Percentiles rank a stretch among this genome's conserved stretches.
Evolutionary conservation across 2,797 vertebrate genomes (phyloP).

Genomic region (Falco cherrug): DNA sequence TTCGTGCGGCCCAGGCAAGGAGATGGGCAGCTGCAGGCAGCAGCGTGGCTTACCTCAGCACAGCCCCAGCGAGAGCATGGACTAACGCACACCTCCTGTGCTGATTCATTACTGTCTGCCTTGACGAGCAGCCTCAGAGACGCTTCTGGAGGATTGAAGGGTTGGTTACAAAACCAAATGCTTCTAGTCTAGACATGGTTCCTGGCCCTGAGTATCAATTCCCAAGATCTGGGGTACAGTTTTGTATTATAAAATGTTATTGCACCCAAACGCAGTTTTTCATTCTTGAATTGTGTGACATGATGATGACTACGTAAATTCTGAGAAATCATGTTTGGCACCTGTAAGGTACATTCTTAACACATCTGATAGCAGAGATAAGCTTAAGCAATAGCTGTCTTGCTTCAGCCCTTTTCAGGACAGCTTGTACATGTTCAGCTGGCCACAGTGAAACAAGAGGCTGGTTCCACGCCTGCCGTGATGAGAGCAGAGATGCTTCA

Average conservation of each 20-base stretch:
- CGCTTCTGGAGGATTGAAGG: not conserved
- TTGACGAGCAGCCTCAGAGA: fast-evolving
- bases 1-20: not conserved
- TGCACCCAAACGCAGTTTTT: not conserved
- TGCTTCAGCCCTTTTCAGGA: not conserved
- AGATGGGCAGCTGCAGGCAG: not conserved
- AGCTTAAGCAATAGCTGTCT: not conserved
- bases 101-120: not conserved
- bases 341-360: not conserved
- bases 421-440: not conserved
- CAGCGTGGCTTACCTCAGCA: fast-evolving
- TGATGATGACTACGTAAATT: not conserved
- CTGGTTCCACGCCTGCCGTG: not conserved
- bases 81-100: fast-evolving
- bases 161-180: not conserved
- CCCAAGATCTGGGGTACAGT: not conserved
- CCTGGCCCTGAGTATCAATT: not conserved
- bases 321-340: not conserved
- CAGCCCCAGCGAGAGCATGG: not conserved
- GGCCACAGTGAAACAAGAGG: not conserved
- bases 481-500: not conserved
- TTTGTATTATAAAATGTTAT: not conserved
- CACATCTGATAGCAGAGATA: not conserved
- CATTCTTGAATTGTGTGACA: not conserved
- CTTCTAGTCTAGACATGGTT: not conserved